Percentiles rank a stretch among this genome's conserved stretches.
phyloP scores from a whole-genome alignment of 2,888 invertebrate genomes.

The Mesoligia furuncula region DNA sequence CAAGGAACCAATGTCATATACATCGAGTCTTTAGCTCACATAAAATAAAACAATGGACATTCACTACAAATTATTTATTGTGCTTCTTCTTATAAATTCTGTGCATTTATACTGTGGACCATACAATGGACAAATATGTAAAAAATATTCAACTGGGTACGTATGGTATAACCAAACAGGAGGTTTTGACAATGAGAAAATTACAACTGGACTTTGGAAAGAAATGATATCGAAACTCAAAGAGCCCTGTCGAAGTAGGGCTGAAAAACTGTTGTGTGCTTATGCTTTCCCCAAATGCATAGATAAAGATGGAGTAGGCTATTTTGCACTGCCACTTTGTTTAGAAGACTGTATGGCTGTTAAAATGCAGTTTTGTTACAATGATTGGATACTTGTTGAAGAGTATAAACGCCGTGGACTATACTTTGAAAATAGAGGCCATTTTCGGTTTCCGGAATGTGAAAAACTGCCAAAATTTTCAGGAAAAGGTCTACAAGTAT shows the following conservation, averaged over 20 bases:
- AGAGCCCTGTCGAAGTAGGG: constrained; percentile 96
- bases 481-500: constrained; percentile 91
- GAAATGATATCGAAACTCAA: constrained; percentile 95
- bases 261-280: constrained; percentile 97
- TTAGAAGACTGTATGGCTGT: constrained; percentile 98
- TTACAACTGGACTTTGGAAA: constrained; percentile 95
- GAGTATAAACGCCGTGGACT: constrained; percentile 95
- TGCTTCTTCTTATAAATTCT: constrained; percentile 84
- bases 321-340: constrained; percentile 94
- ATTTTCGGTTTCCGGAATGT: constrained; percentile 97
- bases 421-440: constrained; percentile 95
- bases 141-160: constrained; percentile 92
- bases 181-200: constrained; percentile 95
- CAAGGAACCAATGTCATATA: constrained; percentile 76
- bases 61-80: constrained; percentile 78
- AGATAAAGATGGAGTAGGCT: constrained; percentile 92
- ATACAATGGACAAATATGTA: constrained; percentile 96
- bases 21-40: constrained; percentile 77
- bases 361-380: constrained; percentile 97
- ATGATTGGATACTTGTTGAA: constrained; percentile 97
- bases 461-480: constrained; percentile 94
- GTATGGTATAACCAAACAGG: constrained; percentile 95
- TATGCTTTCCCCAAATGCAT: constrained; percentile 98
- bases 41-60: constrained; percentile 82
- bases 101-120: constrained; percentile 95